phyloP scores from a whole-genome alignment of 1,140 invertebrate species.

The Aphaenogaster floridana region DNA sequence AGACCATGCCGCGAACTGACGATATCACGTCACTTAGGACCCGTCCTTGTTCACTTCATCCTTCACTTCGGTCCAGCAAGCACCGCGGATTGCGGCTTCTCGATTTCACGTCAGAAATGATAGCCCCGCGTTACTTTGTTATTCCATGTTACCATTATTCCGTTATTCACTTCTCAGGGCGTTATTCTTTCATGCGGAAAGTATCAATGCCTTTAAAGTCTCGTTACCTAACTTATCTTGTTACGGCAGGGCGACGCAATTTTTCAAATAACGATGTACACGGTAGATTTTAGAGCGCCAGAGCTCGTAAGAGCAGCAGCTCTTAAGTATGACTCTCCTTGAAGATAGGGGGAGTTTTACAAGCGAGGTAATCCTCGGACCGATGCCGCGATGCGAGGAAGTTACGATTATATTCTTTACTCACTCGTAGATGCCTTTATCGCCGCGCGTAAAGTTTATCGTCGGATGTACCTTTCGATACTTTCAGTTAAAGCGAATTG shows the following conservation, averaged over 20 bases:
- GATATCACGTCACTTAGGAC: conserved; percentile 51
- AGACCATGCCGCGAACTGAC: conserved; percentile 59
- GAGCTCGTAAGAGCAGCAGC: neutral
- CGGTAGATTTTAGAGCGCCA: neutral
- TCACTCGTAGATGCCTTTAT: neutral
- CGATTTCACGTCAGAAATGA: neutral
- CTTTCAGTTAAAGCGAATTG: neutral
- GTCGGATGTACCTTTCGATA: conserved; percentile 18
- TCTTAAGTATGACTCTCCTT: neutral
- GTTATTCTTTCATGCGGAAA: neutral
- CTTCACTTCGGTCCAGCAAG: conserved; percentile 8
- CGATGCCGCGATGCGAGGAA: neutral
- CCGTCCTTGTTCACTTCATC: conserved; percentile 38
- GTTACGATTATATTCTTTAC: conserved; percentile 35
- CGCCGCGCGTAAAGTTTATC: neutral
- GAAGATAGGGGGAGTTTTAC: conserved; percentile 17
- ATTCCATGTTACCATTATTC: neutral
- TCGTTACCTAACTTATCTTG: conserved; percentile 11
- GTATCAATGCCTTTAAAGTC: conserved; percentile 21
- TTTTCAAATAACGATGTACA: conserved; percentile 26
- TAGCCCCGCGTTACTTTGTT: conserved; percentile 14
- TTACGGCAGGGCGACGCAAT: neutral
- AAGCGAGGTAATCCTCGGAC: conserved; percentile 9
- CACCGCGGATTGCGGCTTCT: neutral
- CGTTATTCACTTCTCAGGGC: neutral